A percentile compares a stretch with the other conserved stretches of the same genome.
These are phyloP conservation scores for Drosophila burlai DNA, from an alignment of 1,140 invertebrate genomes.

Conservation along the genomic window DNA sequence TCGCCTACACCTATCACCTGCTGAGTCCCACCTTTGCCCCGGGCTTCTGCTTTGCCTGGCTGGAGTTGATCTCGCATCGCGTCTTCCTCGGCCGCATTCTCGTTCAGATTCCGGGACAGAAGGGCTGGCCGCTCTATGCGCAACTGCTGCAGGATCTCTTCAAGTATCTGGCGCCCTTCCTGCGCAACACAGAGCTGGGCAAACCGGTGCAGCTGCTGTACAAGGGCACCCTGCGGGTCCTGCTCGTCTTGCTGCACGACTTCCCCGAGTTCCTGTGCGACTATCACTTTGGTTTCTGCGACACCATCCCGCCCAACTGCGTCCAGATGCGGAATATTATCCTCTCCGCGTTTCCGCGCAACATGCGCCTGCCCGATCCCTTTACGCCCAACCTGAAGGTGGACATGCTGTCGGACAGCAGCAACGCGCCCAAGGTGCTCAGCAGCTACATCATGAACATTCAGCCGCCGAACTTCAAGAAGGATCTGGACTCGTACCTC, in stretches of 20 bases:
- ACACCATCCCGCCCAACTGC: slow-evolving; percentile 99
- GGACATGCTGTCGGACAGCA: slow-evolving; percentile 95
- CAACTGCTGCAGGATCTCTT: slow-evolving; percentile 98
- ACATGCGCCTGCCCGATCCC: slow-evolving; percentile 99
- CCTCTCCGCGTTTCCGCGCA: slow-evolving; percentile 98
- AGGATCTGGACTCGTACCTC: slow-evolving; percentile 98
- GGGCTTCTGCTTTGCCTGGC: slow-evolving; percentile 99
- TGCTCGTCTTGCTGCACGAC: slow-evolving; percentile 98
- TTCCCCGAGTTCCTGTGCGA: slow-evolving; percentile 99
- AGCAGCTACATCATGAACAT: slow-evolving; percentile 96
- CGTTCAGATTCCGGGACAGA: slow-evolving; percentile 93
- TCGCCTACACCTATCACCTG: slow-evolving; percentile 96
- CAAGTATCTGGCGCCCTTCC: slow-evolving; percentile 98
- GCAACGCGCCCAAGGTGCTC: slow-evolving; percentile 93
- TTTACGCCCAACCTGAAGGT: slow-evolving; percentile 99
- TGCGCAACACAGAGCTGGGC: slow-evolving; percentile 97
- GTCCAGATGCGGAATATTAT: slow-evolving; percentile 99
- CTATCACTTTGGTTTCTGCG: slow-evolving; percentile 99
- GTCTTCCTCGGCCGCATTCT: slow-evolving; percentile 98
- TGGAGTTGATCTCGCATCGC: slow-evolving; percentile 98
- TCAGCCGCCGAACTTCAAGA: slow-evolving; percentile 95
- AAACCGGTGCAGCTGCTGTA: slow-evolving; percentile 97
- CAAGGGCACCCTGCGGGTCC: slow-evolving; percentile 97
- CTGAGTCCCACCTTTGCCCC: slow-evolving; percentile 97
- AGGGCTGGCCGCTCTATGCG: slow-evolving; percentile 95